phyloP scores from a whole-genome alignment of 2,113 vertebrate genomes.

The Pteronura brasiliensis region DNA sequence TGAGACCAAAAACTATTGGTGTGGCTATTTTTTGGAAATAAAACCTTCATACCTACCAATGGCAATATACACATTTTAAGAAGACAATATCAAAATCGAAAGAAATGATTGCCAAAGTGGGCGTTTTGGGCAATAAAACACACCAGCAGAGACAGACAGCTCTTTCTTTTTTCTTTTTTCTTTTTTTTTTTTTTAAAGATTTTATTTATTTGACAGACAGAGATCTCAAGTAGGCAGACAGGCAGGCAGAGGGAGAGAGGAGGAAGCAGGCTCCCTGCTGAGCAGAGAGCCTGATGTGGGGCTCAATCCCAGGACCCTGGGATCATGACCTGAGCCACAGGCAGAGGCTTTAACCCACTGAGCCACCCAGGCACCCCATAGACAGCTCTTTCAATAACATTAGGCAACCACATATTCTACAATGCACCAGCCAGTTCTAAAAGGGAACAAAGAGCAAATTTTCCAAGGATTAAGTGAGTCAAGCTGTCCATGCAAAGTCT shows the following conservation, averaged over 20 bases:
- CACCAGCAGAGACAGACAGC: neutral
- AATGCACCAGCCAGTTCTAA: neutral
- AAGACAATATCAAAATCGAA: neutral
- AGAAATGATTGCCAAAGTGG: neutral
- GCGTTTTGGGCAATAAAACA: neutral
- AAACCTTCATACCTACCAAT: neutral
- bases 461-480: neutral
- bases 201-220: no score
- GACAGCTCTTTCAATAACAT: neutral
- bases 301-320: no score
- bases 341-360: no score
- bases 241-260: no score
- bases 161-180: no score
- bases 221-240: no score
- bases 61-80: neutral
- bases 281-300: no score
- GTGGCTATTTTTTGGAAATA: slow-evolving; percentile 9
- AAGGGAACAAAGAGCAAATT: neutral
- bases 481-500: neutral
- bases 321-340: no score
- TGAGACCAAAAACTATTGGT: neutral
- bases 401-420: neutral
- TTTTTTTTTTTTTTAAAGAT: no score
- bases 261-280: no score
- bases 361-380: no score